phyloP scores from a whole-genome alignment of 2,797 vertebrate genomes.

The Gallinago stenura region DNA sequence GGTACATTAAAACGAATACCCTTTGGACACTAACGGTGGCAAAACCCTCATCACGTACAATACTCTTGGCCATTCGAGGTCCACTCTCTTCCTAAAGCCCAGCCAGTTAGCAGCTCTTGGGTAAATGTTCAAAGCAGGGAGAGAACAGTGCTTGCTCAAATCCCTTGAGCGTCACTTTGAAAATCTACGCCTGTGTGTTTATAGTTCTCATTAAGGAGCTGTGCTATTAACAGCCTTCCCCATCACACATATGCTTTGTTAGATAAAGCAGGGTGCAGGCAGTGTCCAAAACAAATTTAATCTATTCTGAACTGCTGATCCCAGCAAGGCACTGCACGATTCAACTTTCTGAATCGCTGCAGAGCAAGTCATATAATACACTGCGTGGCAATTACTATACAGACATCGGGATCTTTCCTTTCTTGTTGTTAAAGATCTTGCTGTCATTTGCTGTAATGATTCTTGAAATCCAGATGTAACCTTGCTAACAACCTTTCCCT shows the following conservation, averaged over 20 bases:
- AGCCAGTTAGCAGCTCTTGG: neutral
- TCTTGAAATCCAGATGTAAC: neutral
- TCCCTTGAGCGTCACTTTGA: neutral
- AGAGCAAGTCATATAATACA: neutral
- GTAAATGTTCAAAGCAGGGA: neutral
- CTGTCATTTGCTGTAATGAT: slow-evolving; percentile 45
- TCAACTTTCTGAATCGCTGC: slow-evolving; percentile 18
- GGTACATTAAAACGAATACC: neutral
- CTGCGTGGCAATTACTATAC: neutral
- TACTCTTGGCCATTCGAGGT: neutral
- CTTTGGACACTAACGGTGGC: neutral
- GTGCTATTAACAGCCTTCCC: neutral
- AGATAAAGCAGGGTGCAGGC: slow-evolving; percentile 29
- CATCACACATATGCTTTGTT: slow-evolving; percentile 46
- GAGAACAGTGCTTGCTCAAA: slow-evolving; percentile 1
- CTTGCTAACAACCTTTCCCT: slow-evolving; percentile 34
- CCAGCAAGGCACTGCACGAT: slow-evolving; percentile 33
- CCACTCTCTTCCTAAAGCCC: neutral
- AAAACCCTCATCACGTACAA: neutral
- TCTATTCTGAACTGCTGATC: slow-evolving; percentile 61
- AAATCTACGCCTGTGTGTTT: slow-evolving; percentile 18
- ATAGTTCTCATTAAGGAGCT: slow-evolving; percentile 45
- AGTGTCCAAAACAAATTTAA: slow-evolving; percentile 57
- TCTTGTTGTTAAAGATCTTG: slow-evolving; percentile 39
- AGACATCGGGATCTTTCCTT: slow-evolving; percentile 3